Percentiles rank a stretch among this genome's conserved stretches.
phyloP scores from a whole-genome alignment of 1,140 invertebrate genomes.

The Leptinotarsa undecemlineata region DNA sequence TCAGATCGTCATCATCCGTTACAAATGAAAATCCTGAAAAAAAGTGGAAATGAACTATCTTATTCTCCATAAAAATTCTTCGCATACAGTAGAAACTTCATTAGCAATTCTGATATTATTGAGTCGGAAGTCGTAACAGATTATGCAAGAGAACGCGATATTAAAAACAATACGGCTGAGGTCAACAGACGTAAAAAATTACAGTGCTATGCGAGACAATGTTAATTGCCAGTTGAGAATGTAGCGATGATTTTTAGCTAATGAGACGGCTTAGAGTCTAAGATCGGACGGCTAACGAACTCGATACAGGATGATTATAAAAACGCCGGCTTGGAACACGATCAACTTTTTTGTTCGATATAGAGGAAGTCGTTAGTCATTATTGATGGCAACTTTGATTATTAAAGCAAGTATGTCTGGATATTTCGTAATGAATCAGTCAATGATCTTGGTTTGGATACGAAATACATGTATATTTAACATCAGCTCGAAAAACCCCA shows the following conservation, averaged over 20 bases:
- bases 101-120: constrained; percentile 23
- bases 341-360: background rate
- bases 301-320: background rate
- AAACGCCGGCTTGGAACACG: background rate
- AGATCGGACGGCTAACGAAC: background rate
- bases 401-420: too few relatives aligned
- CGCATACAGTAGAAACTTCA: background rate
- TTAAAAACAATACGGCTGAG: background rate
- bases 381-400: background rate
- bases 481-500: too few relatives aligned
- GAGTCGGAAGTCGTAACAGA: constrained; percentile 10
- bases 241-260: background rate
- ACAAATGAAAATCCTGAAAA: background rate
- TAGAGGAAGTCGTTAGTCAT: background rate
- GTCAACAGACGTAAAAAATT: constrained; percentile 8
- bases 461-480: too few relatives aligned
- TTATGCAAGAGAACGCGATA: constrained; percentile 15
- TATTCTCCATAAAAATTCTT: background rate
- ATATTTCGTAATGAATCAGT: too few relatives aligned
- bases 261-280: background rate
- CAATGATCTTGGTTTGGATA: too few relatives aligned
- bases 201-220: background rate
- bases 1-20: background rate
- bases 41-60: background rate
- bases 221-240: background rate